Percentiles rank a stretch among this genome's conserved stretches.
phyloP scores from a whole-genome alignment of 2,797 vertebrate species.

The Peromyscus eremicus region DNA sequence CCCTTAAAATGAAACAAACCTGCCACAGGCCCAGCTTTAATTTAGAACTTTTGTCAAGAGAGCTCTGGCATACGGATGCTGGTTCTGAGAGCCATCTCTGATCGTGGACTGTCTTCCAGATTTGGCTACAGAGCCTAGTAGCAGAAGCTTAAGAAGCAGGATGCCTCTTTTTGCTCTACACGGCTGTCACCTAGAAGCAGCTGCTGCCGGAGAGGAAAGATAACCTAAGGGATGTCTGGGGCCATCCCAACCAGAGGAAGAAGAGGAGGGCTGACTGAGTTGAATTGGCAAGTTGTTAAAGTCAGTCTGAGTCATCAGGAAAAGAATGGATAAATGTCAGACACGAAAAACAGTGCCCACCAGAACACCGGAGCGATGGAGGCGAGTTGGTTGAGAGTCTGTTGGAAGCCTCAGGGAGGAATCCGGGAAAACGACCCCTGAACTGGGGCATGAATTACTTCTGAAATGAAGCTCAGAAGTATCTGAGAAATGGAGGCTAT shows the following conservation, averaged over 20 bases:
- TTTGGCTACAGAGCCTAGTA: background rate
- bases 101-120: background rate
- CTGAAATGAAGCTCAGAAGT: slow-evolving; percentile 17
- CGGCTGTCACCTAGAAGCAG: background rate
- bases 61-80: background rate
- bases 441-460: background rate
- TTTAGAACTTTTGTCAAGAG: background rate
- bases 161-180: background rate
- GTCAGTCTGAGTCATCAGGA: background rate
- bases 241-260: slow-evolving; percentile 44
- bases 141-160: background rate
- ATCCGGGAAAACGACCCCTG: background rate
- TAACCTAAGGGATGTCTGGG: background rate
- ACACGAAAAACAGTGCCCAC: background rate
- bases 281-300: background rate
- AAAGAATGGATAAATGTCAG: background rate
- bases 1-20: background rate
- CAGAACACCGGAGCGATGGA: background rate
- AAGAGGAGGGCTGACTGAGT: background rate
- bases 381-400: background rate
- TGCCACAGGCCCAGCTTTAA: background rate
- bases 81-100: background rate
- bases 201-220: background rate
- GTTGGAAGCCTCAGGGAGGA: background rate
- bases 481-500: background rate